These are phyloP conservation scores for Pelodytes ibericus DNA, from an alignment of 2,797 vertebrate genomes.

Conservation along the genomic window DNA sequence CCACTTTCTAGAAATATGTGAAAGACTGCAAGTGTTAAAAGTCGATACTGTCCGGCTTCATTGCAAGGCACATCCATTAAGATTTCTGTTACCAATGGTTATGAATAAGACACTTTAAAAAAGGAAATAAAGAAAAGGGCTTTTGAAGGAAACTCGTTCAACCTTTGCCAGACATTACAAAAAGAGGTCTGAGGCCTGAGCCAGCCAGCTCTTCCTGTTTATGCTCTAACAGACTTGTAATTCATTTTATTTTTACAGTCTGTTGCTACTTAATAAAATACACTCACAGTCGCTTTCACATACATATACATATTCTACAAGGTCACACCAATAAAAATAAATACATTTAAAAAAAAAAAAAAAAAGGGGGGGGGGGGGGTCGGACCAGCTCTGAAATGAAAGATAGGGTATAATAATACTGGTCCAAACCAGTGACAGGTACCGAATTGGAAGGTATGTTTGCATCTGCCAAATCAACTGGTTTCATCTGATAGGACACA, in stretches of 20 bases:
- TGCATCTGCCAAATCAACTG: no score
- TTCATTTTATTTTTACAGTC: constrained; percentile 52
- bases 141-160: constrained; percentile 51
- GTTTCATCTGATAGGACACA: no score
- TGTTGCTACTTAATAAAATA: neutral
- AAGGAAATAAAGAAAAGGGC: constrained; percentile 32
- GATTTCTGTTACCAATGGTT: constrained; percentile 18
- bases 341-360: no score
- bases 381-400: no score
- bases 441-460: no score
- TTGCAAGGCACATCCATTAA: neutral
- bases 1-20: no score
- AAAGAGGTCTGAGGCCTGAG: constrained; percentile 38
- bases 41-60: no score
- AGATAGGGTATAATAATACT: no score
- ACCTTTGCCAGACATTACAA: constrained; percentile 56
- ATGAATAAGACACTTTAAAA: constrained; percentile 21
- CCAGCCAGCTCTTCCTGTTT: constrained; percentile 59
- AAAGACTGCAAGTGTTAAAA: no score
- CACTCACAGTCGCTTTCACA: neutral
- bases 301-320: neutral
- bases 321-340: neutral
- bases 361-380: no score
- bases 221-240: constrained; percentile 44
- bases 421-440: no score